Base-by-base conservation (phyloP, 2,797 vertebrate genomes). In the Smutsia temminckii region DNA sequence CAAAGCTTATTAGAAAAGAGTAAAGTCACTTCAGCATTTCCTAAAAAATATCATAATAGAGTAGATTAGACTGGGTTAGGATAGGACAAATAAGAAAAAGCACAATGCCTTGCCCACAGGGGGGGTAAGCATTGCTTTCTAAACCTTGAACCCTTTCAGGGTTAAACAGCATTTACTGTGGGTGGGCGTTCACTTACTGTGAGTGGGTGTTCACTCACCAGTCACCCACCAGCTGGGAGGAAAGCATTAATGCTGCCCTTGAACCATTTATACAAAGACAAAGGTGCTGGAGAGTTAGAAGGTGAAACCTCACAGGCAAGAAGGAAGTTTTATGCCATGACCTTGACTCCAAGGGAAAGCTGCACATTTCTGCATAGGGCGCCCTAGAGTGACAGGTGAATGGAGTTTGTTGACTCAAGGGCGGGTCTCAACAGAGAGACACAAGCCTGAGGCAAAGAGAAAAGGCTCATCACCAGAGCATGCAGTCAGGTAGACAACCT, bases 121-220 rank as follows among this genome's bases (percentile, higher is more conserved):
- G 57, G 64, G 2, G 46, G 4, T 3, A 18, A 29, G 29, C 1
- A 0, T 29, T 16, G 0, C 5, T 6, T 9, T 2, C 23, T 11
- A 23, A 21, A 27, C 25, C 23, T 57, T 69, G 34, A 37, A 63
- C 57, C 5, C 16, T 59, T 68, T 46, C 25, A 16, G 34, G 34
- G 9, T n/a, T 51, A 49, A 68, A 49, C 3, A 25, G 6, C 23
- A 3, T 11, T 46, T 12, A 3, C 59, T 46, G 12, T 14, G 37
- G 71, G 77, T 34, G 51, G 75, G 14, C 1, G 1, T 37, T 21
- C 37, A 1, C 49, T 32, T 12, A 3, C 59, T 46, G 12, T 14
- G 37, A 64, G 77, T 34, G 51, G 75, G 14, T 1, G 1, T 37
- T 21, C 37, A 1, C 49, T 32, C 29, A 20, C 55, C 18, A 1